Evolutionary conservation across 2,888 invertebrate genomes (phyloP).

Genomic region (Apantesis nais): DNA sequence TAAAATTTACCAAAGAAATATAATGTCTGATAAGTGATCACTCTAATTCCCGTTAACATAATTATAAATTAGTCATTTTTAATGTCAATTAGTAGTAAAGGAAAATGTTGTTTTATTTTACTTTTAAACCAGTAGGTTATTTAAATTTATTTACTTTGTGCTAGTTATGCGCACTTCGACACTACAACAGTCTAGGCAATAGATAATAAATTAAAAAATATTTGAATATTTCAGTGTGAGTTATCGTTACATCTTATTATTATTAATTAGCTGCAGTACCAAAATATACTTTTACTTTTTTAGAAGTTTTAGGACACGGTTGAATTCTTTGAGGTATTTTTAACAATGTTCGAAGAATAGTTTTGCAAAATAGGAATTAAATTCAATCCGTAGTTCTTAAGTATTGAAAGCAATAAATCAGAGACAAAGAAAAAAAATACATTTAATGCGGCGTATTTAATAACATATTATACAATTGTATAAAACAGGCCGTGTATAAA

Average conservation of each 20-base stretch:
- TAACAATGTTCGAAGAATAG: not conserved
- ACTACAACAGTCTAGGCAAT: constrained; percentile 16
- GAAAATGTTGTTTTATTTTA: not conserved
- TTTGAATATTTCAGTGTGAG: no score
- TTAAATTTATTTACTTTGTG: not conserved
- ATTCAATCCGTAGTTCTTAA: not conserved
- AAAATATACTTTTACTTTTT: no score
- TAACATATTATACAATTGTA: not conserved
- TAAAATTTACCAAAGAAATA: not conserved
- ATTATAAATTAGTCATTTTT: constrained; percentile 9
- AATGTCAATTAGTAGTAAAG: constrained; percentile 16
- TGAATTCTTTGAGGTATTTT: not conserved
- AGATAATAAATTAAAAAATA: not conserved
- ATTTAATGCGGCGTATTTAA: not conserved
- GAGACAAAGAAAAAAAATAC: not conserved
- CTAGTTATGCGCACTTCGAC: not conserved
- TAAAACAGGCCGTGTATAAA: not conserved
- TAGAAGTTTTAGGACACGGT: not conserved
- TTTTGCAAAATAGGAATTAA: not conserved
- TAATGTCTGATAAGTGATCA: not conserved
- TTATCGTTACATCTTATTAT: not conserved
- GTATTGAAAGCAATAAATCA: not conserved
- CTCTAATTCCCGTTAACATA: not conserved
- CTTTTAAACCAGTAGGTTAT: not conserved
- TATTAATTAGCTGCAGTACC: not conserved